Evolutionary conservation across 2,888 invertebrate genomes (phyloP).

Genomic region (Teinopalpus imperialis): DNA sequence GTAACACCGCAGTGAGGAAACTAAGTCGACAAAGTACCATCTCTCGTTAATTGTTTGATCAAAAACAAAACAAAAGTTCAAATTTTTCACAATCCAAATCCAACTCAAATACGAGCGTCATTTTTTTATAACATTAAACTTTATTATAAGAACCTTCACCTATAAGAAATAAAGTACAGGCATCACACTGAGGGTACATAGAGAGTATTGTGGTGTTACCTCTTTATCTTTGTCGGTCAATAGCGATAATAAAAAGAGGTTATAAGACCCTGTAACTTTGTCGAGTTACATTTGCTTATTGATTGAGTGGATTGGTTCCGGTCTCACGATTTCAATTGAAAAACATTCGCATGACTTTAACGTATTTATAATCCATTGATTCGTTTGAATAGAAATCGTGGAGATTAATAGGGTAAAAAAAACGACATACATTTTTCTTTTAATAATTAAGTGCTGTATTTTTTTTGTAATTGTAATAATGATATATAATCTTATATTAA

Average conservation of each 20-base stretch:
- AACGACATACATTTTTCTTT: conserved; percentile 2
- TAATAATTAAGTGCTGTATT: conserved; percentile 7
- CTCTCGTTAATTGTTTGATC: no score
- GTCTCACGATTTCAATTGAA: conserved; percentile 26
- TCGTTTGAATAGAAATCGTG: conserved; percentile 8
- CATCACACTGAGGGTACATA: conserved; percentile 4
- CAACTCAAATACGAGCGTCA: not conserved
- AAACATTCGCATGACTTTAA: conserved; percentile 13
- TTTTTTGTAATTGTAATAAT: conserved; percentile 5
- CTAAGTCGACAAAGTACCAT: no score
- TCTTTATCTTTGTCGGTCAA: conserved; percentile 49
- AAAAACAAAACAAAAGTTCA: no score
- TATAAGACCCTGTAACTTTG: conserved; percentile 22
- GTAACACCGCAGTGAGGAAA: no score
- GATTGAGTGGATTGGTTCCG: conserved; percentile 28
- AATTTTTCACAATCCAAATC: no score
- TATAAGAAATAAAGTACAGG: not conserved
- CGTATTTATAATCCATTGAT: conserved; percentile 10
- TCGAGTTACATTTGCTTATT: conserved; percentile 26
- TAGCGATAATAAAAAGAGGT: conserved; percentile 40
- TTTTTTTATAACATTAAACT: not conserved
- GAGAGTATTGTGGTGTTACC: conserved; percentile 21
- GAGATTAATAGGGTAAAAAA: not conserved
- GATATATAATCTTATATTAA: no score
- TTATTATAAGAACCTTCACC: no score